Evolutionary conservation across 2,113 vertebrate species (phyloP), one percentile per base, ranked within the genome.

Genomic region (Stegostoma tigrinum): DNA sequence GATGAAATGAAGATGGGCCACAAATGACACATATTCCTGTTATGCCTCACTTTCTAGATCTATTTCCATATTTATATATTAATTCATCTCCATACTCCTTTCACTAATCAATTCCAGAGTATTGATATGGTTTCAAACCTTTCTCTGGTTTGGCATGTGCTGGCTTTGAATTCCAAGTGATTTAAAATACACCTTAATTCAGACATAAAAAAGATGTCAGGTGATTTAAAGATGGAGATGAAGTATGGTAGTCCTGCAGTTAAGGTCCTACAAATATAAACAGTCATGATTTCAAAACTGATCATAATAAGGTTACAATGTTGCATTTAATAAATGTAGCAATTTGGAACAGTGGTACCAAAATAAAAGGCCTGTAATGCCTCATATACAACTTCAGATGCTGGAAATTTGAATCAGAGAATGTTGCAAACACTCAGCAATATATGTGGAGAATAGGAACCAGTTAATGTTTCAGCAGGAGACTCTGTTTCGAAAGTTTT

Each of bases 141-240:
- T 83, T 38, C 17, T 42, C 42, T 83, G 78, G 30, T 61, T 45
- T 0, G 23, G 67, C 19, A 68, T 45, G 19, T 94, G 91, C n/a
- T 1, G n/a, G 91, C 14, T 94, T 94, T 45, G 64, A 68, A 68
- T 94, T 45, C 24, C 91, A 94, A 68, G n/a, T 14, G 23, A 68
- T 17, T 94, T n/a, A 67, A 15, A 94, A 68, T 94, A 52, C 23
- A 68, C 15, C 42, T 94, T 45, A 45, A 23, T 68, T 68, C 91
- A 68, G 5, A 27, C 21, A 67, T 38, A 94, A 90, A 90, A 90
- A 52, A 90, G 48, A 15, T 3, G 34, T 55, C 55, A 52, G 0
- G 52, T 55, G 86, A 90, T 90, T 90, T 34, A 30, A 90, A 90
- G 86, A 23, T 87, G 85, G 45, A 83, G 45, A 87, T 87, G 48